Conservation (phyloP, 2,888 invertebrate genomes). For the Erpobdella octoculata region DNA sequence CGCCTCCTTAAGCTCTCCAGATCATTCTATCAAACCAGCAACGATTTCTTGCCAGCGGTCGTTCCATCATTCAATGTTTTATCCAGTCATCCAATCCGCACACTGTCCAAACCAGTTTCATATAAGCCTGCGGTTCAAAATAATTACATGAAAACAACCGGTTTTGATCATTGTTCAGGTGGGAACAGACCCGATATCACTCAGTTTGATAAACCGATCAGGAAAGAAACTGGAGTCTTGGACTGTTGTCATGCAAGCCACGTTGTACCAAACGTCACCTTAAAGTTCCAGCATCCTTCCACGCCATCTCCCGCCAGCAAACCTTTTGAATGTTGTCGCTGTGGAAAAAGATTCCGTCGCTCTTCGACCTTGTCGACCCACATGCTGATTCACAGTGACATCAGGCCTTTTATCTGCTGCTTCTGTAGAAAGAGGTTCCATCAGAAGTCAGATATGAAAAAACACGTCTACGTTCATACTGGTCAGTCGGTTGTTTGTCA, state of each 20-base stretch:
- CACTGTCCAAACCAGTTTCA: background rate
- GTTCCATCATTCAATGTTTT: too few relatives aligned
- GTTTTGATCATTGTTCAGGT: too few relatives aligned
- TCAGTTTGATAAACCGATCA: background rate
- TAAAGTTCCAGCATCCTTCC: too few relatives aligned
- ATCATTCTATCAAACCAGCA: background rate
- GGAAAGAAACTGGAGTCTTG: too few relatives aligned
- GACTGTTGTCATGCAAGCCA: too few relatives aligned
- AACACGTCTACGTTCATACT: conserved; percentile 92
- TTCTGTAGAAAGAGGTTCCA: conserved; percentile 97
- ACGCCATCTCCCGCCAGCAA: background rate
- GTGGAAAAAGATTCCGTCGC: conserved; percentile 89
- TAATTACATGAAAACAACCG: too few relatives aligned
- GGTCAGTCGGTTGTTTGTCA: too few relatives aligned
- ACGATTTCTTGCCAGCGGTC: background rate
- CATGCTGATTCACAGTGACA: conserved; percentile 91
- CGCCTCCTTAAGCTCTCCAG: background rate
- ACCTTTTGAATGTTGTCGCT: conserved; percentile 77
- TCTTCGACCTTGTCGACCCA: conserved; percentile 94
- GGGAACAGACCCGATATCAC: too few relatives aligned
- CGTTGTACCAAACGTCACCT: too few relatives aligned
- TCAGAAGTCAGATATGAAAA: conserved; percentile 99
- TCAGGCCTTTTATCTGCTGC: conserved; percentile 90
- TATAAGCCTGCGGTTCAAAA: too few relatives aligned
- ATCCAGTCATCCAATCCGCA: background rate